Conservation (phyloP, 2,797 vertebrate genomes). For the Falco cherrug region DNA sequence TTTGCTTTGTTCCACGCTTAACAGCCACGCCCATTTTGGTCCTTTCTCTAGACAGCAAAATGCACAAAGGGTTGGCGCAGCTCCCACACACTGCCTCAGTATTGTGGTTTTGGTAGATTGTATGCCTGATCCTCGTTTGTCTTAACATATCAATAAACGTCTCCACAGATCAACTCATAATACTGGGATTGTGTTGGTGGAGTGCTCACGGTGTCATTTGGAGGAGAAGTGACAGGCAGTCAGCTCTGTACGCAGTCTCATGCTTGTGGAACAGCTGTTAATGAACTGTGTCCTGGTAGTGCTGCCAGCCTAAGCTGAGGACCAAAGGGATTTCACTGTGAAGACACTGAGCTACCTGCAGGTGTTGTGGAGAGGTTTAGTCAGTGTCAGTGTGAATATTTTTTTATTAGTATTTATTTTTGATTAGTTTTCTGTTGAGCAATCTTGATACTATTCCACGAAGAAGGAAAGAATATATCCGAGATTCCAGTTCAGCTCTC, state of each 20-base stretch:
- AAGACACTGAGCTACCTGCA: not conserved
- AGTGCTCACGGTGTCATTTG: not conserved
- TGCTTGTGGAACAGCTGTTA: not conserved
- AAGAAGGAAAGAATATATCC: not conserved
- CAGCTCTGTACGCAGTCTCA: not conserved
- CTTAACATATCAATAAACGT: fast-evolving
- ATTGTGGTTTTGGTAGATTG: not conserved
- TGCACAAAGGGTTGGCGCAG: not conserved
- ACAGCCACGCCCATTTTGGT: not conserved
- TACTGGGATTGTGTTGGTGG: not conserved
- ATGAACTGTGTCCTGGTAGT: fast-evolving
- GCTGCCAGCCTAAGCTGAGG: not conserved
- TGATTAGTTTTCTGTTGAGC: not conserved
- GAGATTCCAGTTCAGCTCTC: not conserved
- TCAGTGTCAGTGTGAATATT: not conserved
- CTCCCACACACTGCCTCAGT: not conserved
- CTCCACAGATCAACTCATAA: not conserved
- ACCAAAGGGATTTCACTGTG: not conserved
- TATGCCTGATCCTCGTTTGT: not conserved
- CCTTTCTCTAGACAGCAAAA: slow-evolving; percentile 2
- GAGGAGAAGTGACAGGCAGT: not conserved
- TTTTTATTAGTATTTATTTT: not conserved
- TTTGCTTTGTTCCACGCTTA: slow-evolving; percentile 4
- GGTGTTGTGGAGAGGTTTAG: not conserved
- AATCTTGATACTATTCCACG: not conserved